Evolutionary conservation across 2,888 invertebrate species (phyloP), one percentile per base, ranked within the genome.

Genomic region (Metellina segmentata): DNA sequence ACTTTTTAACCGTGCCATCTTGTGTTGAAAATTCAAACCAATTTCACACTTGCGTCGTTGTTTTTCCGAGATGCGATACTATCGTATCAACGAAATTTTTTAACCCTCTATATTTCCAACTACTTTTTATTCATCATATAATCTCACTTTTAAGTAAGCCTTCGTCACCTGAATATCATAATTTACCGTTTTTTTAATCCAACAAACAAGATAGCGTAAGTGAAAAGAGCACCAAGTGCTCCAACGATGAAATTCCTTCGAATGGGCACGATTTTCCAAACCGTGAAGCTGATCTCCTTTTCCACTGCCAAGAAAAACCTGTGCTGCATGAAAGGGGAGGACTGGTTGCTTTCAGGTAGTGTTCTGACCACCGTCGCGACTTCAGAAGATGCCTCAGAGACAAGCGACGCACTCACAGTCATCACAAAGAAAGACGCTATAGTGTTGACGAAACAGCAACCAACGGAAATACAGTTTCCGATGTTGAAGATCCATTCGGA

Each of bases 321-420:
- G 9, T 75, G 75, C 16, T 75, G 75, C 20, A 49, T 75, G 34
- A 75, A 49, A 34, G 13, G 6, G 13, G 75, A 75, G 13, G 7
- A 48, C 34, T 16, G 20, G 4, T 34, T 19, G 52, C n/a, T 52
- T n/a, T 52, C 78, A 51, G 13, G 52, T 0, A 78, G 51, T 52
- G 19, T 19, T 19, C 52, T 13, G 9, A 49, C 52, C n/a, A 16
- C 16, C 11, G 6, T 51, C 51, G 49, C 78, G 52, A 78, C 78
- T 52, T 78, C 78, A 1, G 78, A 16, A 16, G 78, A 78, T 16
- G 78, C 78, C 52, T 78, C 78, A 9, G 52, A 78, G 11, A 78
- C 52, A 11, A 51, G 52, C 16, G 78, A 19, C 0, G 78, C 78
- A 8, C 51, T 51, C 52, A 52, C 52, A 8, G 78, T 5, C 78